These are phyloP conservation scores for Euphonia xanthogaster DNA, from an alignment of 2,797 vertebrate species.

Conservation along the genomic window DNA sequence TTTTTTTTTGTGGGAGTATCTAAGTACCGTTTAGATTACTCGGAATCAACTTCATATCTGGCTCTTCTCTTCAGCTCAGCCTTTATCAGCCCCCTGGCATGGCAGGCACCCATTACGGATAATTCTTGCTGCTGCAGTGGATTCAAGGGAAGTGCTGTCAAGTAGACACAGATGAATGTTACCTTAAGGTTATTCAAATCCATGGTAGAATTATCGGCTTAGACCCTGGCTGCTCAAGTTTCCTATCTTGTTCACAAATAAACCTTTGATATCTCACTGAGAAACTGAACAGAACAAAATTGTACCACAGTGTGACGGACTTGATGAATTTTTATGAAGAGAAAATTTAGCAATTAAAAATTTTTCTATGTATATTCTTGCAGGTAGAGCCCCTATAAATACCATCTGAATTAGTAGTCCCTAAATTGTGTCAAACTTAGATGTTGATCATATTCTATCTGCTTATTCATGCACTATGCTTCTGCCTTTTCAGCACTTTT, in stretches of 20 bases:
- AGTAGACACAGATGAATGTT: not conserved
- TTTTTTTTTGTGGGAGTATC: not conserved
- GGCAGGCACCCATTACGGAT: not conserved
- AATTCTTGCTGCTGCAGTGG: not conserved
- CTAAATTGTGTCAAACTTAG: not conserved
- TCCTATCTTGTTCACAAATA: not conserved
- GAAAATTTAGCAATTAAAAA: not conserved
- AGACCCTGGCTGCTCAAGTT: not conserved
- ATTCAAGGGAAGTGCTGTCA: not conserved
- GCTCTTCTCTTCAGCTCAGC: not conserved
- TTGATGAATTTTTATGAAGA: not conserved
- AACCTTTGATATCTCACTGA: not conserved
- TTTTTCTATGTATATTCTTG: not conserved
- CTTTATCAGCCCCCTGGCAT: not conserved
- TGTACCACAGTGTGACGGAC: not conserved
- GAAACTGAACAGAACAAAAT: not conserved
- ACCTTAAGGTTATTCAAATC: not conserved
- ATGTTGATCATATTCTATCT: not conserved
- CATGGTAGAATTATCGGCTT: not conserved
- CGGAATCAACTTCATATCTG: rapidly evolving
- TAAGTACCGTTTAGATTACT: not conserved
- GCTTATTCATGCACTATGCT: not conserved
- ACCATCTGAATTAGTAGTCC: not conserved
- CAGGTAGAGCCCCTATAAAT: not conserved
- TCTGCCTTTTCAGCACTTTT: not conserved